phyloP scores from a whole-genome alignment of 2,113 vertebrate species.

The Corythoichthys haematopterus region DNA sequence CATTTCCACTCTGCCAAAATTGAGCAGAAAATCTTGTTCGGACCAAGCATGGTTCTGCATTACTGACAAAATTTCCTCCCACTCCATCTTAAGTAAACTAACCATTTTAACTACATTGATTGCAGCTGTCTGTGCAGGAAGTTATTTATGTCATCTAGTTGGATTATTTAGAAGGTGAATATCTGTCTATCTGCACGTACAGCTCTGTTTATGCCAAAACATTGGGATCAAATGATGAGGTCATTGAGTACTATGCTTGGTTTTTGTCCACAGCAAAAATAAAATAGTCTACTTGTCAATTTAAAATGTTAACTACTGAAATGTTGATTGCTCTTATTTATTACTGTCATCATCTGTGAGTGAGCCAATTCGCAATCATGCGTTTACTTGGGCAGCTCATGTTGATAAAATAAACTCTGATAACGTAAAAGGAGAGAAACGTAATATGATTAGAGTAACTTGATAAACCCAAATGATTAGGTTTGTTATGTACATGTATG shows the following conservation, averaged over 20 bases:
- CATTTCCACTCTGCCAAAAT: too few species aligned
- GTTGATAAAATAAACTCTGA: neutral
- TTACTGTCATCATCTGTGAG: constrained; percentile 2
- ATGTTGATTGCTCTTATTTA: constrained; percentile 2
- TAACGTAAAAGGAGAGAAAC: too few species aligned
- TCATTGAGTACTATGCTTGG: constrained; percentile 4
- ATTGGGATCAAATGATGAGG: neutral
- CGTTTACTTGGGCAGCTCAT: neutral
- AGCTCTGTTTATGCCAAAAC: neutral
- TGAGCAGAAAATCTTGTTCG: constrained; percentile 3
- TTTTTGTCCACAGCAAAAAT: neutral
- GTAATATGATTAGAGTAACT: too few species aligned
- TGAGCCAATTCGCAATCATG: neutral
- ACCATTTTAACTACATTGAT: constrained; percentile 14
- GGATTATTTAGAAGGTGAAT: constrained; percentile 10
- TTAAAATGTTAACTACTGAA: neutral
- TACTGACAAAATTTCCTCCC: constrained; percentile 12
- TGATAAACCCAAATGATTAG: too few species aligned
- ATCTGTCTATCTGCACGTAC: neutral
- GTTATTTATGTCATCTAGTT: constrained; percentile 12
- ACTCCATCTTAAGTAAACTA: constrained; percentile 22
- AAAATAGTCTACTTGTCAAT: neutral
- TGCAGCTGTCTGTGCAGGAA: constrained; percentile 19
- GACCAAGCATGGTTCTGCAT: constrained; percentile 1
- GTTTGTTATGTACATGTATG: too few species aligned